These are phyloP conservation scores for Tridacna crocea DNA, from an alignment of 2,888 invertebrate genomes.

Conservation along the genomic window DNA sequence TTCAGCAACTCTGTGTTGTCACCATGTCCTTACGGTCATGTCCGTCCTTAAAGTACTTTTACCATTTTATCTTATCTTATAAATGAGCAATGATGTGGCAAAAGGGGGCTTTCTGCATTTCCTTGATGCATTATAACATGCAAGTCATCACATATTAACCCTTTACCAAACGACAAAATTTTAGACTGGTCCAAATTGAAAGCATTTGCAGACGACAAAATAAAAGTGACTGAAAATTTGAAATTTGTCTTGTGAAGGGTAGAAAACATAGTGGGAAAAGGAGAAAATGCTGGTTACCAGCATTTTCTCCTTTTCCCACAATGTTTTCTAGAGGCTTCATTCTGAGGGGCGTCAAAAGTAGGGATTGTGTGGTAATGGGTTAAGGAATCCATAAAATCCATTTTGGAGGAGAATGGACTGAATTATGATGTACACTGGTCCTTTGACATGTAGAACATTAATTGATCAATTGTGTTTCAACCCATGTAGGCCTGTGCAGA, in stretches of 20 bases:
- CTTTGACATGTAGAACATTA: no score
- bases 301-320: not conserved
- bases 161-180: not conserved
- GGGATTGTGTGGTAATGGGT: not conserved
- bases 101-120: no score
- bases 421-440: no score
- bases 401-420: no score
- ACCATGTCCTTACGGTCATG: conserved; percentile 18
- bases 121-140: no score
- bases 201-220: not conserved
- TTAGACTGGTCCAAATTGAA: not conserved
- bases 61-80: not conserved
- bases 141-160: no score
- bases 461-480: no score
- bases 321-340: not conserved
- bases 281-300: not conserved
- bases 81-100: no score
- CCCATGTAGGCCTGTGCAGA: no score
- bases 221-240: not conserved
- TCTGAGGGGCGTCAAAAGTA: not conserved
- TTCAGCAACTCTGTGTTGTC: not conserved
- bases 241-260: not conserved
- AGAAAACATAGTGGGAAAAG: not conserved
- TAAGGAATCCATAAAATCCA: no score
- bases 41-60: not conserved